A percentile compares a stretch with the other conserved stretches of the same genome.
Conservation (phyloP, 2,113 vertebrate species). For the Urocynchramus pylzowi region DNA sequence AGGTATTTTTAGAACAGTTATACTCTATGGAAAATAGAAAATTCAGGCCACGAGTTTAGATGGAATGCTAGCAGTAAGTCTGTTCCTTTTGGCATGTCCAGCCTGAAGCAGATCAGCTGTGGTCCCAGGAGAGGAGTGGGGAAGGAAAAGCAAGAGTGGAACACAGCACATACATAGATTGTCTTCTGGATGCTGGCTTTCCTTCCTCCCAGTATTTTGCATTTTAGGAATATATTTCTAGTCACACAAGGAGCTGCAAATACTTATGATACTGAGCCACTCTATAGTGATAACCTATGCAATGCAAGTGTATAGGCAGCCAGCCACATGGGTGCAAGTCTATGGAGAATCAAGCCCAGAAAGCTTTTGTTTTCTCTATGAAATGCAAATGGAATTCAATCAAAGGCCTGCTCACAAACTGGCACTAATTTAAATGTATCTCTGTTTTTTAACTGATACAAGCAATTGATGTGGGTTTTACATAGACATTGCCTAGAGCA, state of each 20-base stretch:
- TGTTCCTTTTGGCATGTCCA: accelerated
- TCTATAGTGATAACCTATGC: neutral
- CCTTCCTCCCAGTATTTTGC: neutral
- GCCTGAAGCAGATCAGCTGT: neutral
- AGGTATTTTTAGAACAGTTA: neutral
- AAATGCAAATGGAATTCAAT: neutral
- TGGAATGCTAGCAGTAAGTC: neutral
- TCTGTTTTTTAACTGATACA: neutral
- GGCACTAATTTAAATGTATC: neutral
- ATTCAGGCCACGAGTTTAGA: neutral
- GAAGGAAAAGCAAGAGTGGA: neutral
- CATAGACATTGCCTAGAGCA: neutral
- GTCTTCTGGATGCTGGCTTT: neutral
- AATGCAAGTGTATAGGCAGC: neutral
- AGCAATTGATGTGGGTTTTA: neutral
- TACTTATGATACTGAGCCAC: neutral
- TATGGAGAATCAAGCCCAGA: neutral
- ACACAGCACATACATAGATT: accelerated
- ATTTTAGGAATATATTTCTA: neutral
- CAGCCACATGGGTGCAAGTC: neutral
- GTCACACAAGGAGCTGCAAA: neutral
- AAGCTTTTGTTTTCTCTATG: neutral
- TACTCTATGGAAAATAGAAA: neutral
- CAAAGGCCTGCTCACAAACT: neutral
- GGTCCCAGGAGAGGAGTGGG: neutral